Evolutionary conservation across 2,113 vertebrate species (phyloP), one percentile per base, ranked within the genome.

Genomic region (Butastur rufipennis): DNA sequence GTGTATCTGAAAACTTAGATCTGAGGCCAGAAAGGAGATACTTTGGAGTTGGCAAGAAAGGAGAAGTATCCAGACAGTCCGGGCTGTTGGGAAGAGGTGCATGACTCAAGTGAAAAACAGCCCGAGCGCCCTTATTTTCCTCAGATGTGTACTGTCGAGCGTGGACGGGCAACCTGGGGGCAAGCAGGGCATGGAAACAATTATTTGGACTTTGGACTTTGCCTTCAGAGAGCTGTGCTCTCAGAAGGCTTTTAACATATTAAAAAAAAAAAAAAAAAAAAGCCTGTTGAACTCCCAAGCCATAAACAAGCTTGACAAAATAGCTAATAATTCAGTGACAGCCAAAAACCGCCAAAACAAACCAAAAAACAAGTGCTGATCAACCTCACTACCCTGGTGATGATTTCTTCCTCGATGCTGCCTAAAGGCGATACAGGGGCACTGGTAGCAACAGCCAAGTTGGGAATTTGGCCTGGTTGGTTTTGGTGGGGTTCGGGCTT

Each of bases 101-200:
- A 1, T 16, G 68, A 43, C 53, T 56, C 47, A 4, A 27, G 59
- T 3, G n/a, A 20, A 56, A 29, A 52, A 8, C 48, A 45, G 47
- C 32, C 3, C 1, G 0, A 15, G 78, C 48, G 13, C 36, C 84
- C 56, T 43, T 8, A 0, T 43, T 43, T 38, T 43, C 55, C 90
- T 0, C 19, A 26, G 42, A 10, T 8, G 16, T 2, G n/a, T 4
- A 0, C 7, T 14, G 56, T 10, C 0, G 10, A 25, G 68, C 6
- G 4, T 2, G 45, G 75, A 19, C 1, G 25, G 52, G 56, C 42
- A 21, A 27, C 43, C 36, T 25, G 66, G 25, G 52, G 48, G 27
- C 2, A 14, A 61, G 38, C 50, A 10, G 58, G 52, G 45, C 42
- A 6, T 1, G 72, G 86, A 19, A 59, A 22, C 11, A 3, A 3